Base-by-base conservation (phyloP, 2,113 vertebrate genomes). In the Enhydra lutris region DNA sequence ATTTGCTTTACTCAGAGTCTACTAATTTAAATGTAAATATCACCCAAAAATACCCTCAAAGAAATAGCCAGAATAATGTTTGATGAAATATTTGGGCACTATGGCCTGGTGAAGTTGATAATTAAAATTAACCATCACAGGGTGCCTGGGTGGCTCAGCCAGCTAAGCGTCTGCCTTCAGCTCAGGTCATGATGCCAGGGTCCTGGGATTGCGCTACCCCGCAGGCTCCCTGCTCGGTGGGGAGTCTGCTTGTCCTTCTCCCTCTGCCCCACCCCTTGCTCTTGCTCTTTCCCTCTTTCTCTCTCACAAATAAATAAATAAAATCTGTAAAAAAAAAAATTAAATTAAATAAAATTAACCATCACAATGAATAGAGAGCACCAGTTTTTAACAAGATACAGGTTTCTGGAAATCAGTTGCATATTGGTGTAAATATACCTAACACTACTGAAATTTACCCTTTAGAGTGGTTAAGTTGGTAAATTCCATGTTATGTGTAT, bases 1-100 rank as follows among this genome's bases (percentile, higher is more conserved):
- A 34, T n/a, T 69, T 78, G 69, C 79, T 89, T 74, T 89, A 34
- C 36, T 67, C 50, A n/a, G 34, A 50, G 55, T 61, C 91, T 59
- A 69, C 79, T 34, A 15, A 59, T 84, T 89, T 93, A 55, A 97
- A 86, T 91, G 65, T 31, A 86, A 93, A 59, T 84, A 31, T 92
- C 42, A 86, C 4, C 90, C 26, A 8, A 80, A 73, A 86, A 42
- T 34, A 61, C 21, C 26, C 59, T 79, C 61, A 84, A 31, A 39
- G 29, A 89, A 92, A 82, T 31, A 67, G 65, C 55, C 26, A 85
- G 69, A 79, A 85, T 50, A 89, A 73, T 29, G 6, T 80, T 57
- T 86, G 36, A 85, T 7, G n/a, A 86, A 55, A 26, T 65, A 91
- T 36, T 47, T 9, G 2, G 11, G 18, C 6, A n/a, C 61, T 81